Evolutionary conservation across 2,113 vertebrate species (phyloP).

Genomic region (Heloderma charlesbogerti): DNA sequence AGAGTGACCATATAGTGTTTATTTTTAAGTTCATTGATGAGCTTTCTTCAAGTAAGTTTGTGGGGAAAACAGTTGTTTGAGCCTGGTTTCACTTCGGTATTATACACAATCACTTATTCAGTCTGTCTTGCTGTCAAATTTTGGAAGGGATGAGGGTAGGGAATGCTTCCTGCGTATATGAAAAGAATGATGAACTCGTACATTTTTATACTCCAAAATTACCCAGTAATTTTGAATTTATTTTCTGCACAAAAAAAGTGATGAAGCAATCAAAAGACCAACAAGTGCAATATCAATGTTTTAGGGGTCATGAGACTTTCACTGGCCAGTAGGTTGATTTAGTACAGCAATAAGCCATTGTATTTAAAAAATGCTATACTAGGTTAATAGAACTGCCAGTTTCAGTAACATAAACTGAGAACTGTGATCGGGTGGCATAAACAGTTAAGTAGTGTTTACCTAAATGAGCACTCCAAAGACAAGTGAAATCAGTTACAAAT

Average conservation of each 20-base stretch:
- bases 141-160: slow-evolving; percentile 55
- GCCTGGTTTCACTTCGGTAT: slow-evolving; percentile 70
- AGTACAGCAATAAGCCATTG: slow-evolving; percentile 77
- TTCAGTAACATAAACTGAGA: slow-evolving; percentile 78
- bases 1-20: slow-evolving; percentile 53
- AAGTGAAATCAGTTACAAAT: slow-evolving; percentile 83
- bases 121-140: slow-evolving; percentile 77
- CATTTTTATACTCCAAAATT: slow-evolving; percentile 81
- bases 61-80: slow-evolving; percentile 53
- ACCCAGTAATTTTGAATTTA: slow-evolving; percentile 82
- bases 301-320: slow-evolving; percentile 71
- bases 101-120: slow-evolving; percentile 78
- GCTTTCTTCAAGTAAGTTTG: slow-evolving; percentile 54
- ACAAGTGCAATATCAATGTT: slow-evolving; percentile 72
- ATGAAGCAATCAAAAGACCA: slow-evolving; percentile 81
- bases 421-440: slow-evolving; percentile 67
- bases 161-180: slow-evolving; percentile 76
- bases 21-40: slow-evolving; percentile 65
- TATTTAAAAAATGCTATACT: slow-evolving; percentile 69
- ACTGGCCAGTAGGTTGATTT: slow-evolving; percentile 77
- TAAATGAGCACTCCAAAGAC: slow-evolving; percentile 79
- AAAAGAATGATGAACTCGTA: slow-evolving; percentile 81
- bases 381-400: slow-evolving; percentile 83
- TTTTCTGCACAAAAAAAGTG: slow-evolving; percentile 80
- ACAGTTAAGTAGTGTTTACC: slow-evolving; percentile 73